Percentiles rank a stretch among this genome's conserved stretches.
Conservation (phyloP, 2,113 vertebrate species). For the Apodemus speciosus region DNA sequence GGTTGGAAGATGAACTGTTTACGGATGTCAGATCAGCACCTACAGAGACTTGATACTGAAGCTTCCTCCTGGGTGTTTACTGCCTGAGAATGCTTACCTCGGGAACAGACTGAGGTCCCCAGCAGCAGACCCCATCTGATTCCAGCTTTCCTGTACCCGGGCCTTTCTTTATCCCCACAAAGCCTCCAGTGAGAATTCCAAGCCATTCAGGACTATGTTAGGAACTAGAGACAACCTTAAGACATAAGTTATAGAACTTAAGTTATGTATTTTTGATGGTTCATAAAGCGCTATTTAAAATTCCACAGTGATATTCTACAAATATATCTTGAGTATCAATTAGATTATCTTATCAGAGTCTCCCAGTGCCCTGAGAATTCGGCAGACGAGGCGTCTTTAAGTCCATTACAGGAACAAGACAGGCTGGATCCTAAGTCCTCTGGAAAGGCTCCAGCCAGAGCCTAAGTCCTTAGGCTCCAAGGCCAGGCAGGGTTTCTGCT, state of each 20-base stretch:
- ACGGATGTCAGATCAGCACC: neutral
- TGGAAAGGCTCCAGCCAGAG: neutral
- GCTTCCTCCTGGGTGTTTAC: neutral
- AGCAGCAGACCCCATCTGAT: neutral
- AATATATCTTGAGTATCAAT: neutral
- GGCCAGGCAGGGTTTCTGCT: neutral
- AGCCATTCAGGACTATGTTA: neutral
- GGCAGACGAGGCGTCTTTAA: too few relatives aligned
- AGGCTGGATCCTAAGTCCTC: neutral
- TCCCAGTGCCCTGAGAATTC: neutral
- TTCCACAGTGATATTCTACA: neutral
- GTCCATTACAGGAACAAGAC: neutral
- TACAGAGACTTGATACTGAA: neutral
- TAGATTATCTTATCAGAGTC: neutral
- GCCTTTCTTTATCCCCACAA: neutral
- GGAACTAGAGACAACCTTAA: neutral
- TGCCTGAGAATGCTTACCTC: neutral
- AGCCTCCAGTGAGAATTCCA: neutral
- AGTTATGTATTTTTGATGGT: neutral
- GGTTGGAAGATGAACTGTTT: neutral
- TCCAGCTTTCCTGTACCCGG: neutral
- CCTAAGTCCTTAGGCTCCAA: neutral
- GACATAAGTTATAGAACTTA: neutral
- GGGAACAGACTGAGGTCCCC: neutral
- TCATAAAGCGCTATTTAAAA: constrained; percentile 21